A percentile compares a stretch with the other conserved stretches of the same genome.
These are phyloP conservation scores for Willowsia nigromaculata DNA, from an alignment of 2,888 invertebrate genomes.

Conservation along the genomic window DNA sequence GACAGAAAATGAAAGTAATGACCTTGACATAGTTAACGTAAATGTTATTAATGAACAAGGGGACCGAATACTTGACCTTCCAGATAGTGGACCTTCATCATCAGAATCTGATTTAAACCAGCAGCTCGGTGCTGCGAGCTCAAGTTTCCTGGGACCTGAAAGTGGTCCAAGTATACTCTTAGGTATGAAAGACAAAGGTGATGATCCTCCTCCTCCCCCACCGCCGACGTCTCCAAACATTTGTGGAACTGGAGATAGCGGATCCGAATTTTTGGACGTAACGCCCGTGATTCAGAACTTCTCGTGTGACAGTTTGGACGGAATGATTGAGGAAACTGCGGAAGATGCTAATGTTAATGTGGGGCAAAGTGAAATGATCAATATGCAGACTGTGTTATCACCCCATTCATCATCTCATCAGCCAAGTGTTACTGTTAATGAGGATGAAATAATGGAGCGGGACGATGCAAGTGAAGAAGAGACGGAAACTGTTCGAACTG, in stretches of 20 bases:
- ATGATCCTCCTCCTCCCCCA: constrained; percentile 77
- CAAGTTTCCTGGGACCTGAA: constrained; percentile 64
- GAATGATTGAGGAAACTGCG: constrained; percentile 70
- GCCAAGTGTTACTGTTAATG: constrained; percentile 23
- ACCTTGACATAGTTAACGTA: constrained; percentile 79
- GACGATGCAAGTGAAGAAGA: constrained; percentile 52
- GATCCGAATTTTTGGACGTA: constrained; percentile 22
- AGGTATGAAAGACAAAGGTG: constrained; percentile 65
- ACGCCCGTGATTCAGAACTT: constrained; percentile 55
- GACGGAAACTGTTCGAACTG: neutral
- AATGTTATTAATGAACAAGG: constrained; percentile 70
- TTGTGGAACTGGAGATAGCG: constrained; percentile 61
- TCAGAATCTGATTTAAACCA: constrained; percentile 69
- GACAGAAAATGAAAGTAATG: constrained; percentile 87
- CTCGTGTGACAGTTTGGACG: constrained; percentile 70
- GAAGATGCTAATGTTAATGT: neutral
- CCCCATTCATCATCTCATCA: constrained; percentile 10
- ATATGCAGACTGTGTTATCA: constrained; percentile 34
- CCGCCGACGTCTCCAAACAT: constrained; percentile 77
- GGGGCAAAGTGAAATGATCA: constrained; percentile 16
- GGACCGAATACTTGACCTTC: constrained; percentile 65
- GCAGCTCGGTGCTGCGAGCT: constrained; percentile 58
- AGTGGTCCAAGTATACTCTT: constrained; percentile 63
- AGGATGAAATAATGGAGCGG: constrained; percentile 61
- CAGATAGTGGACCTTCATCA: constrained; percentile 68